phyloP scores from a whole-genome alignment of 2,888 invertebrate genomes.

The Pecten maximus region DNA sequence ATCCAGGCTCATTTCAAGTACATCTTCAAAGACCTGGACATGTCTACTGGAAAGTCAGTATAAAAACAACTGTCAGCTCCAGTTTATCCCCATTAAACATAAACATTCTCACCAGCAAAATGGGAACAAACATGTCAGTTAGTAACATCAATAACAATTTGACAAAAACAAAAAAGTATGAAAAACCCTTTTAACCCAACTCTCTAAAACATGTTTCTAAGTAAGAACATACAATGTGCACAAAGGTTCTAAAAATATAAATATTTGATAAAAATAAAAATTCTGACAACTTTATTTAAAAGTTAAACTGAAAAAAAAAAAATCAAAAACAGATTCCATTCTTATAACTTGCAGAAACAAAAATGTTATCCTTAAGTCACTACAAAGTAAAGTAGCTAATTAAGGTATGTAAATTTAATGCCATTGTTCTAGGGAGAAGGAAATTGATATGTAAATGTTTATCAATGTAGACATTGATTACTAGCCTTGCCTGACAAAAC shows the following conservation, averaged over 20 bases:
- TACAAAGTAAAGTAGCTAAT: neutral
- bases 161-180: neutral
- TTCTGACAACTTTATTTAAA: neutral
- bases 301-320: neutral
- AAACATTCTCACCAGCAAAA: neutral
- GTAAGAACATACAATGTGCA: neutral
- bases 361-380: neutral
- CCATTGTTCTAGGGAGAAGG: neutral
- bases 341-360: neutral
- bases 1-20: neutral
- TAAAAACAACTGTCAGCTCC: neutral
- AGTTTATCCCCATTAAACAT: neutral
- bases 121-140: neutral
- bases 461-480: neutral
- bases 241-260: neutral
- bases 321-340: neutral
- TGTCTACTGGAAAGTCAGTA: neutral
- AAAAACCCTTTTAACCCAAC: too few species aligned
- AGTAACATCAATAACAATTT: neutral
- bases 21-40: neutral
- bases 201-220: too few species aligned
- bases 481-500: neutral
- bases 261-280: neutral
- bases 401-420: neutral
- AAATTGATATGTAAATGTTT: constrained; percentile 32